Evolutionary conservation across 2,113 vertebrate species (phyloP).

Genomic region (Chionomys nivalis): DNA sequence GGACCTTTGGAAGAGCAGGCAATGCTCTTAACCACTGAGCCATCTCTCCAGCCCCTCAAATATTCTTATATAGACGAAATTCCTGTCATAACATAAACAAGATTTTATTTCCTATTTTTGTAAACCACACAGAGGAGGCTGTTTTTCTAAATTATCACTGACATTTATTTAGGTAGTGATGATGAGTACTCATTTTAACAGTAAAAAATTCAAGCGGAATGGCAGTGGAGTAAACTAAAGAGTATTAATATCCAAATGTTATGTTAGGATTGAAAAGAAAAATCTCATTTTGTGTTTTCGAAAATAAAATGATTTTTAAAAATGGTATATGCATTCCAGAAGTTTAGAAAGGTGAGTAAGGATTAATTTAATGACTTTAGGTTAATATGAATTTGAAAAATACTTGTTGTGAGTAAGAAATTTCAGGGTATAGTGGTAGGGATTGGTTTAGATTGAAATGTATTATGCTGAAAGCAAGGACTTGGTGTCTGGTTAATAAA

Average conservation of each 20-base stretch:
- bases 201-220: constrained; percentile 7
- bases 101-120: constrained; percentile 13
- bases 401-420: constrained; percentile 23
- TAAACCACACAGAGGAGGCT: background rate
- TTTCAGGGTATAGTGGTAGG: background rate
- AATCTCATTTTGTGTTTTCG: background rate
- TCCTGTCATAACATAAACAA: constrained; percentile 4
- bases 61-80: background rate
- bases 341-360: background rate
- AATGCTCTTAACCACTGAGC: too few relatives aligned
- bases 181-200: background rate
- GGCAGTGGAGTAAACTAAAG: background rate
- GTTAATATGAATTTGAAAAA: constrained; percentile 4
- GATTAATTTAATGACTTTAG: background rate
- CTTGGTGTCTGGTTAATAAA: background rate
- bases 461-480: constrained; percentile 12
- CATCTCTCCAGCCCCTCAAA: too few relatives aligned
- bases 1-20: too few relatives aligned
- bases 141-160: background rate
- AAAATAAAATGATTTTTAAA: background rate
- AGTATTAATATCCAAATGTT: background rate
- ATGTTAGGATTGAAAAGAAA: background rate
- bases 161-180: constrained; percentile 27
- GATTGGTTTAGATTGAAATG: constrained; percentile 38
- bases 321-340: background rate